phyloP scores from a whole-genome alignment of 2,888 invertebrate species.

The Anoplius nigerrimus region DNA sequence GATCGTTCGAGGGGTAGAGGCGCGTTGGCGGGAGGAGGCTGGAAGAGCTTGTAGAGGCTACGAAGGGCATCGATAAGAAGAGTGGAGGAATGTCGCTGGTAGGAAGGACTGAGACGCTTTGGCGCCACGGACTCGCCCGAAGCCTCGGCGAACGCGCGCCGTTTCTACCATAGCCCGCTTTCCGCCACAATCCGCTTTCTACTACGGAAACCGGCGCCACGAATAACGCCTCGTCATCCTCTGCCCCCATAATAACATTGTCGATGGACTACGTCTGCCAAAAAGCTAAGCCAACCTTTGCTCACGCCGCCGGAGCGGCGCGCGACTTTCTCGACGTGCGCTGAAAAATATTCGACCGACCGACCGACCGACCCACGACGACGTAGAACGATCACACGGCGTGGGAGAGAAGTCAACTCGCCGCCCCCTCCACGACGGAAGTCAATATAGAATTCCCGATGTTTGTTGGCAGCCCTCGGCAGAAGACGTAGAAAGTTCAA shows the following conservation, averaged over 20 bases:
- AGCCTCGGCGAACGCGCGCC: background rate
- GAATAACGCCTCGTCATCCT: conserved; percentile 1
- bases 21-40: background rate
- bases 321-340: conserved; percentile 27
- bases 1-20: too few species aligned
- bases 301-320: background rate
- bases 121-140: conserved; percentile 28
- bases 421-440: too few species aligned
- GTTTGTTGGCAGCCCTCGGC: conserved; percentile 8
- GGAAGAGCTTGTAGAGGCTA: background rate
- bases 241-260: background rate
- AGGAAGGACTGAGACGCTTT: conserved; percentile 23
- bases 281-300: background rate
- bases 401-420: too few species aligned
- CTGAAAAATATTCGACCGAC: background rate
- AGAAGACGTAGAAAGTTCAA: conserved; percentile 23
- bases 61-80: conserved; percentile 4
- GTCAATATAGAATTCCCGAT: too few species aligned
- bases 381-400: too few species aligned
- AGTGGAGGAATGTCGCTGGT: conserved; percentile 32
- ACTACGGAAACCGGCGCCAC: conserved; percentile 5
- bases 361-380: background rate
- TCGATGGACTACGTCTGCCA: background rate
- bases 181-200: too few species aligned
- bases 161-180: background rate